phyloP scores from a whole-genome alignment of 2,797 vertebrate species.

The Aldrovandia affinis region DNA sequence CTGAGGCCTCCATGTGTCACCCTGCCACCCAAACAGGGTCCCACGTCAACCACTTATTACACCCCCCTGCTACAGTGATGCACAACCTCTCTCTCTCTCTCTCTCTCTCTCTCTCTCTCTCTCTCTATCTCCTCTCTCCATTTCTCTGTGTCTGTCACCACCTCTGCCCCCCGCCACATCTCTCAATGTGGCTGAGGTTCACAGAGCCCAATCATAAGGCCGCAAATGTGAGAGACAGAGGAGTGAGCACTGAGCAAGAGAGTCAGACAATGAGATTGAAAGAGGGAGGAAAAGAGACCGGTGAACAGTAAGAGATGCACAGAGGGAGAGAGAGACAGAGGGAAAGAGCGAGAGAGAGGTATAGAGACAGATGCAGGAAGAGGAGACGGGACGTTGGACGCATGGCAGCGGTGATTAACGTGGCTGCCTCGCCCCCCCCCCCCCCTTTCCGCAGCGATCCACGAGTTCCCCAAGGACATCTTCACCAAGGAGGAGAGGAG shows the following conservation, averaged over 20 bases:
- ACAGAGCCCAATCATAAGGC: not conserved
- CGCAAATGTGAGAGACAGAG: not conserved
- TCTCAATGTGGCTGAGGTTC: not conserved
- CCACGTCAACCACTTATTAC: not conserved
- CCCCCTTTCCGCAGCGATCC: slow-evolving; percentile 64
- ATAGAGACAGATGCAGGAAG: not conserved
- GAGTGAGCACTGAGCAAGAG: not conserved
- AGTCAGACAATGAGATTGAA: not conserved
- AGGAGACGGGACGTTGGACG: not conserved
- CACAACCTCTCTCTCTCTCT: not conserved
- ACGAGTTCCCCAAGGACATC: slow-evolving; percentile 78
- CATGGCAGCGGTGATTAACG: not conserved
- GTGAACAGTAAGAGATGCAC: too few species aligned
- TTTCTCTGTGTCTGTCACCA: not conserved
- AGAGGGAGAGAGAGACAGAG: not conserved
- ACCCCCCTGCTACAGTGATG: not conserved
- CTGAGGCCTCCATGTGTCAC: not conserved
- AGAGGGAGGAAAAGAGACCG: not conserved
- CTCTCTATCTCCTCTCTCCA: not conserved
- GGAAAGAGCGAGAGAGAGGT: not conserved
- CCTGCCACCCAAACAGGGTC: slow-evolving; percentile 7
- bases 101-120: not conserved
- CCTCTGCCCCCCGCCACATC: not conserved
- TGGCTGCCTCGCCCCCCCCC: not conserved
- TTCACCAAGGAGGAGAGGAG: slow-evolving; percentile 76